These are phyloP conservation scores for Dasyprocta punctata DNA, from an alignment of 2,113 vertebrate genomes.

Conservation along the genomic window DNA sequence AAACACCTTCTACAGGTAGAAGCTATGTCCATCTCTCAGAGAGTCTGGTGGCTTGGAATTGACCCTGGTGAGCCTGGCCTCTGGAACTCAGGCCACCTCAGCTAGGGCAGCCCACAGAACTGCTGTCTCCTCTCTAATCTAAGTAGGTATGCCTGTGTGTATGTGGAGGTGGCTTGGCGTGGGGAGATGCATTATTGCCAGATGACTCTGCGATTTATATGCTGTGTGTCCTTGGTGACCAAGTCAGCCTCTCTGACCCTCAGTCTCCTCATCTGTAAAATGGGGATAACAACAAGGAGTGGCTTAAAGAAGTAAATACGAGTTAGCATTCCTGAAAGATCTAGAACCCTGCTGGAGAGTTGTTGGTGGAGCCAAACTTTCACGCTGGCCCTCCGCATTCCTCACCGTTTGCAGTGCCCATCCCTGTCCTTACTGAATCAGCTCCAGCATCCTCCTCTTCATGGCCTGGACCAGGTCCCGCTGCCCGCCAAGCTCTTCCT, in stretches of 20 bases:
- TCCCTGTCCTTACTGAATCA: slow-evolving; percentile 83
- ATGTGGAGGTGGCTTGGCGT: not conserved
- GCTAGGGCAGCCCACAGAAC: not conserved
- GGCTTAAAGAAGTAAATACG: not conserved
- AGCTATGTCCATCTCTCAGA: not conserved
- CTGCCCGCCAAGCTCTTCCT: slow-evolving; percentile 81
- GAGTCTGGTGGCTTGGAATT: not conserved
- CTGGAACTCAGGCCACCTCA: not conserved
- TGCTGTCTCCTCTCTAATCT: slow-evolving; percentile 15
- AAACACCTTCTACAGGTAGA: not conserved
- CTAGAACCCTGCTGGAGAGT: not conserved
- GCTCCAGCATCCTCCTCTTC: slow-evolving; percentile 86
- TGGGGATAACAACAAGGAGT: not conserved
- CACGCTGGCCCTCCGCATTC: accelerated
- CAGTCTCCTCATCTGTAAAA: slow-evolving; percentile 14
- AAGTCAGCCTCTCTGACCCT: not conserved
- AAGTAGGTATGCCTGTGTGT: not conserved
- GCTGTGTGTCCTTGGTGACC: not conserved
- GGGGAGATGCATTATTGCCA: not conserved
- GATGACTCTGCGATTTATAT: not conserved
- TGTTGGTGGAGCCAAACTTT: not conserved
- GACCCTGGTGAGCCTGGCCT: not conserved
- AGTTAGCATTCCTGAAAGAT: not conserved
- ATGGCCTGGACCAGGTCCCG: slow-evolving; percentile 82
- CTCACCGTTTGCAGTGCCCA: accelerated